Conservation (phyloP, 2,113 vertebrate genomes). For the Phocoena sinus region DNA sequence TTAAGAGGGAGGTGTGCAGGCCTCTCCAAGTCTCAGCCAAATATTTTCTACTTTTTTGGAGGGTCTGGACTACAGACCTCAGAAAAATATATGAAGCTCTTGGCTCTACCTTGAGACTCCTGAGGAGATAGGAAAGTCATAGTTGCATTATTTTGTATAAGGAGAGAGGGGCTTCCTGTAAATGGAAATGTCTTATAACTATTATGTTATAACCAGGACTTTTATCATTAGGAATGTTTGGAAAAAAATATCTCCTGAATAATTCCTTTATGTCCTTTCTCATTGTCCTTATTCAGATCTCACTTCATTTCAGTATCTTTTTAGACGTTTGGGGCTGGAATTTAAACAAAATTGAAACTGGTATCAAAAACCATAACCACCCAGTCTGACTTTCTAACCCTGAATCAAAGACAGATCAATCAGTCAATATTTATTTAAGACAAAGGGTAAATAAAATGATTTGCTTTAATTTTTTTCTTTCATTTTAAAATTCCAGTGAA, state of each 20-base stretch:
- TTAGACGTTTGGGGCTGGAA: neutral
- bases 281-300: neutral
- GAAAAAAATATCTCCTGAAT: neutral
- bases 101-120: neutral
- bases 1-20: neutral
- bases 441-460: neutral
- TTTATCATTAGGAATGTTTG: neutral
- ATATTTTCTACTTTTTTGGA: neutral
- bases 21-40: slow-evolving; percentile 27
- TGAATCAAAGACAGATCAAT: neutral
- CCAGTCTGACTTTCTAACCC: neutral
- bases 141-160: neutral
- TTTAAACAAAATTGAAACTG: neutral
- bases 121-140: neutral
- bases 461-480: neutral
- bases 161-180: neutral
- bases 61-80: slow-evolving; percentile 11
- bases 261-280: neutral
- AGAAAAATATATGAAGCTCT: slow-evolving; percentile 21
- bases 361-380: neutral
- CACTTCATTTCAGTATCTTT: slow-evolving; percentile 6
- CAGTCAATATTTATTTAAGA: neutral
- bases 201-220: neutral
- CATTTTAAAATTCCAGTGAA: neutral
- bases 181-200: neutral